Evolutionary conservation across 2,888 invertebrate species (phyloP), one percentile per base, ranked within the genome.

Genomic region (Epinotia demarniana): DNA sequence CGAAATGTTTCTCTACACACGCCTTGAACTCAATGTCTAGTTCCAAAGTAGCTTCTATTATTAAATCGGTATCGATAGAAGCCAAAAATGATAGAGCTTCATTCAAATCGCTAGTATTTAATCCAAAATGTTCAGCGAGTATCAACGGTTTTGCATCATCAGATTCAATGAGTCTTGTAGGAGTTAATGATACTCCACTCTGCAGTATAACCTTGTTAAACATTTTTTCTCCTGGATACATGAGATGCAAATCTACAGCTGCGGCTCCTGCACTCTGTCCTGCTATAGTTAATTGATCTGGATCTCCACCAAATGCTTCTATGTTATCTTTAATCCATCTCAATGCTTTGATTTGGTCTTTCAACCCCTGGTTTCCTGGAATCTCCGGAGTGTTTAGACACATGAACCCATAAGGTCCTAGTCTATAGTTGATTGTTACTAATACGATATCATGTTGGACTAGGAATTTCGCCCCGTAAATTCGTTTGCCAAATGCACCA

Each of bases 311-410:
- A 73, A 79, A 79, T 0, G 73, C 74, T 43, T 55, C 69, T 58
- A 79, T 79, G 27, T 79, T 79, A n/a, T 77, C 76, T 49, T 76
- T 74, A 46, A 79, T 33, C 79, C 79, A 79, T 58, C 60, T 76
- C 66, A 79, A 71, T 57, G 78, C 79, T 58, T 62, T 62, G 1
- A 75, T n/a, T 62, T 79, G 79, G 46, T 79, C 79, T 69, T 78
- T 78, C 5, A 79, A 43, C 6, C 78, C 79, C n/a, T 76, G 71
- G 67, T 90, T 91, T 0, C 91, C 92, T 0, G 78, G 72, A n/a
- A 79, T 72, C 9, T 68, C 68, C 49, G 77, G 75, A 6, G 75
- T 75, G 39, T 77, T 75, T 12, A 79, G 67, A 55, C 79, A 79
- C 77, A 78, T 78, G 60, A 79, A 79, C 6, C 79, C 79, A 46